phyloP scores from a whole-genome alignment of 2,797 vertebrate genomes.

The Enteromius viviparus region DNA sequence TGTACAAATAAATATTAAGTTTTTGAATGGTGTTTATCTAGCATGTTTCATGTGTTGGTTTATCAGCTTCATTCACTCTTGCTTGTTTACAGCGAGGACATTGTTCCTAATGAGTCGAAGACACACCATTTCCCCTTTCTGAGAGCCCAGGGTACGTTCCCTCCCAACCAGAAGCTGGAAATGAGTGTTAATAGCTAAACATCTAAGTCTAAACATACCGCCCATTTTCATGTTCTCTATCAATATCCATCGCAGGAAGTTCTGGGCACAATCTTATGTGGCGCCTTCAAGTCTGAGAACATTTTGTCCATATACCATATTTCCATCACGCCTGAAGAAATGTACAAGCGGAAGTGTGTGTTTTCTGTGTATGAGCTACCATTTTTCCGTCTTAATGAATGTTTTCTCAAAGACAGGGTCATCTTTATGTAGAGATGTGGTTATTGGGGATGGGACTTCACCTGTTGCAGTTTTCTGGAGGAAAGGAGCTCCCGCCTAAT shows the following conservation, averaged over 20 bases:
- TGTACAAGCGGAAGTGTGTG: not conserved
- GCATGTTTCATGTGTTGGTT: conserved; percentile 13
- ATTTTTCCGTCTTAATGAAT: not conserved
- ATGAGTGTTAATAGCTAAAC: conserved; percentile 52
- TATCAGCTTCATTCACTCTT: conserved; percentile 37
- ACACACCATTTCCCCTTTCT: conserved; percentile 57
- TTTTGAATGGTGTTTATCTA: conserved; percentile 42
- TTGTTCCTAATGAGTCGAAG: conserved; percentile 44
- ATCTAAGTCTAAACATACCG: conserved; percentile 47
- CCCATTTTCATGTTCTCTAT: conserved; percentile 56
- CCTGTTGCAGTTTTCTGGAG: conserved; percentile 18
- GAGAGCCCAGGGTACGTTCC: not conserved
- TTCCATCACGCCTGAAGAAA: not conserved
- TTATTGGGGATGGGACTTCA: not conserved
- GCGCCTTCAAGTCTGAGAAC: conserved; percentile 56
- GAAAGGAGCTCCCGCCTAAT: conserved; percentile 63
- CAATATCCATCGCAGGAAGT: conserved; percentile 56
- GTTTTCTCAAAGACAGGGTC: not conserved
- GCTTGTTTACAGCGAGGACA: conserved; percentile 60
- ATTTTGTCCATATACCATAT: conserved; percentile 9
- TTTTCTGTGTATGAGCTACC: not conserved
- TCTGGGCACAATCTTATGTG: conserved; percentile 48
- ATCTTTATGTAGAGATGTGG: not conserved
- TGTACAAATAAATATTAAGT: not conserved
- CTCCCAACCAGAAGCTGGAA: conserved; percentile 16